phyloP scores from a whole-genome alignment of 2,797 vertebrate species.

The Acestrorhynchus altus region DNA sequence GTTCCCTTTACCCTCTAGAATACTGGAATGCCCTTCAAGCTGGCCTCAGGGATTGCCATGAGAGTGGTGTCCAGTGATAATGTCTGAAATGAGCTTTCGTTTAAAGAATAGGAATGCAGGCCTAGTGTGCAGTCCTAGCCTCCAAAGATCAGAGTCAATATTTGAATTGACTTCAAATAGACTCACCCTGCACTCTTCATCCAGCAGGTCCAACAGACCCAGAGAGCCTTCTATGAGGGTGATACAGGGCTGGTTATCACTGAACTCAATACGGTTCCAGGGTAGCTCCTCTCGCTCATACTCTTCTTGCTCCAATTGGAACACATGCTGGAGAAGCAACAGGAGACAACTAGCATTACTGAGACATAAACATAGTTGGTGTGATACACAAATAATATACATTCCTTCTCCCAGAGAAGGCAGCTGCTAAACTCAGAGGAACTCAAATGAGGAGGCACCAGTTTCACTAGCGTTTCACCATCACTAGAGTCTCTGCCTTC shows the following conservation, averaged over 20 bases:
- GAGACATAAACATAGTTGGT: neutral
- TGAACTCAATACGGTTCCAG: slow-evolving; percentile 83
- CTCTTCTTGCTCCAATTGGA: slow-evolving; percentile 85
- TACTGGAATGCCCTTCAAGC: too few species aligned
- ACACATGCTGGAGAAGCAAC: slow-evolving; percentile 75
- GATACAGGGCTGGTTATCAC: slow-evolving; percentile 83
- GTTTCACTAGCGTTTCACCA: too few species aligned
- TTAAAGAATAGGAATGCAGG: neutral
- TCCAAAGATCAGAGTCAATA: neutral
- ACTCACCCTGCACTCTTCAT: slow-evolving; percentile 83
- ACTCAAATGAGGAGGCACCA: too few species aligned
- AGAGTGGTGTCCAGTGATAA: neutral
- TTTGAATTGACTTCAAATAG: neutral
- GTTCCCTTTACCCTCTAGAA: too few species aligned
- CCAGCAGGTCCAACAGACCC: slow-evolving; percentile 82
- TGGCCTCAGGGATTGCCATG: neutral
- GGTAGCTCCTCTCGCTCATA: slow-evolving; percentile 80
- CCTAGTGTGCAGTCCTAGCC: neutral
- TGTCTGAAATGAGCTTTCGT: neutral
- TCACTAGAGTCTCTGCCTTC: too few species aligned
- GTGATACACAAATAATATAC: too few species aligned
- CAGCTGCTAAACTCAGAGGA: too few species aligned
- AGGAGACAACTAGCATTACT: neutral
- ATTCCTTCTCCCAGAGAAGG: too few species aligned
- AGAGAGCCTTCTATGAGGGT: slow-evolving; percentile 78